These are phyloP conservation scores for Phrynosoma blainvillii DNA, from an alignment of 2,113 vertebrate genomes.

Conservation along the genomic window DNA sequence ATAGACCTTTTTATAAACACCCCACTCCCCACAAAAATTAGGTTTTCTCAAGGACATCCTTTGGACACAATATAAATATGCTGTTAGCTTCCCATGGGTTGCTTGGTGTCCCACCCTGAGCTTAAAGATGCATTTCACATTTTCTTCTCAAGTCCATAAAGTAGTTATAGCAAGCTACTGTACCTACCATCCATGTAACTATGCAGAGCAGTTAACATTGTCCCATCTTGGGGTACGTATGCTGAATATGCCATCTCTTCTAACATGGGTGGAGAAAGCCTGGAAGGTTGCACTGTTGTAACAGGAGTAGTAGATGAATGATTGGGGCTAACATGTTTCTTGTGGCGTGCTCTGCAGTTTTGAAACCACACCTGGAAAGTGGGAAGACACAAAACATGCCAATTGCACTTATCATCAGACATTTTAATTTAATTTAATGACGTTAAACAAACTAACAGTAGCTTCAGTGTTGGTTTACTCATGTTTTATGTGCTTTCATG, in stretches of 20 bases:
- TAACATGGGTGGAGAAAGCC: slow-evolving; percentile 86
- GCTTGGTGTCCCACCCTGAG: background rate
- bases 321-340: slow-evolving; percentile 93
- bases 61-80: slow-evolving; percentile 2
- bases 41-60: background rate
- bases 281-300: slow-evolving; percentile 82
- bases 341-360: slow-evolving; percentile 94
- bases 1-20: background rate
- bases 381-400: background rate
- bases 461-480: background rate
- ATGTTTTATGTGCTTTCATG: background rate
- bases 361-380: slow-evolving; percentile 93
- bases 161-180: background rate
- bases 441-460: background rate
- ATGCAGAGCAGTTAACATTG: slow-evolving; percentile 90
- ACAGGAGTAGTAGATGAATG: slow-evolving; percentile 84
- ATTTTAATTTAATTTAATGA: background rate
- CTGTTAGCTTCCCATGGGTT: slow-evolving; percentile 1
- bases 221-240: slow-evolving; percentile 87
- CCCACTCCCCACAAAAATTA: background rate
- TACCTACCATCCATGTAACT: slow-evolving; percentile 93
- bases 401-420: background rate
- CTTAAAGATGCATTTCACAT: background rate
- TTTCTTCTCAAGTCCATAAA: background rate
- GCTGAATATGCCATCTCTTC: slow-evolving; percentile 91